A percentile compares a stretch with the other conserved stretches of the same genome.
phyloP scores from a whole-genome alignment of 1,140 invertebrate species.

The Aphidius ervi region DNA sequence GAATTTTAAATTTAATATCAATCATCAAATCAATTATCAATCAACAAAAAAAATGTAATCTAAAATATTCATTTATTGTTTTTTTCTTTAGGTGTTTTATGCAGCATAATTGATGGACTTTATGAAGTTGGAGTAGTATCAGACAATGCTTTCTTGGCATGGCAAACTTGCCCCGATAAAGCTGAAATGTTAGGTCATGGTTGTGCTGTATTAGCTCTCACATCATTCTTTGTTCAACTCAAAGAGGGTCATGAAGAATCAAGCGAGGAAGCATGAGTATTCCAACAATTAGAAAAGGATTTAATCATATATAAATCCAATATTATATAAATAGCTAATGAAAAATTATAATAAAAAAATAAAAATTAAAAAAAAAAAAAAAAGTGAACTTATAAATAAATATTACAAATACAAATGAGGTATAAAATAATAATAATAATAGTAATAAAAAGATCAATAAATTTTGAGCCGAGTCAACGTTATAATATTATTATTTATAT shows the following conservation, averaged over 20 bases:
- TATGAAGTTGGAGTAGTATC: slow-evolving; percentile 60
- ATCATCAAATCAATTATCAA: no score
- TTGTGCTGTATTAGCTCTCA: slow-evolving; percentile 55
- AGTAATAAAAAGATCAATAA: no score
- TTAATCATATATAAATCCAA: neutral
- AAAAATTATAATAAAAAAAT: neutral
- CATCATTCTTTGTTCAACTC: slow-evolving; percentile 59
- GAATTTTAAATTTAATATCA: slow-evolving; percentile 8
- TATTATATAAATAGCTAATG: neutral
- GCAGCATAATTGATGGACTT: slow-evolving; percentile 55
- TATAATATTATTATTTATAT: no score
- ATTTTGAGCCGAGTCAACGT: no score
- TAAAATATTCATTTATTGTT: neutral
- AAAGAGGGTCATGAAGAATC: slow-evolving; percentile 54
- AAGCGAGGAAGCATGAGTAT: slow-evolving; percentile 40
- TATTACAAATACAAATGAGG: no score
- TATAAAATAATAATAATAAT: no score
- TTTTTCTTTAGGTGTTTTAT: slow-evolving; percentile 48
- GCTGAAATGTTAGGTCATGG: slow-evolving; percentile 58
- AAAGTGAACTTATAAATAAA: neutral
- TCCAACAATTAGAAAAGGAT: neutral
- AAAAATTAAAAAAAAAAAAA: neutral
- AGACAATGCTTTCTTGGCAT: slow-evolving; percentile 59
- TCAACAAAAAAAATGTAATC: no score
- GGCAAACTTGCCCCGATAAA: slow-evolving; percentile 54